phyloP scores from a whole-genome alignment of 2,888 invertebrate genomes.

The Drosophila ezoana region DNA sequence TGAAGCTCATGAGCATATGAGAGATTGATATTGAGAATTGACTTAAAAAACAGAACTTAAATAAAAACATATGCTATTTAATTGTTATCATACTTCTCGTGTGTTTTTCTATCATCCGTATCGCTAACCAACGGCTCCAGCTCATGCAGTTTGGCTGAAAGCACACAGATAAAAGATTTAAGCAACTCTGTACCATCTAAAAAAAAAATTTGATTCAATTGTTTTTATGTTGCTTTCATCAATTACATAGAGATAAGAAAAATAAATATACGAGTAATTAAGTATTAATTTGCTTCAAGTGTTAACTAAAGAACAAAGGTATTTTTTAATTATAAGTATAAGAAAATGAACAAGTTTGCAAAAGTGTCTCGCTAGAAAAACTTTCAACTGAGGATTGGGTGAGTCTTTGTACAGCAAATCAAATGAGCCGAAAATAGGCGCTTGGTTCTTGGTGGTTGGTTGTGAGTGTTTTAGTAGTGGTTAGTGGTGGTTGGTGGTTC shows the following conservation, averaged over 20 bases:
- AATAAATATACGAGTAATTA: slow-evolving; percentile 41
- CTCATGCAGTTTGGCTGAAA: slow-evolving; percentile 86
- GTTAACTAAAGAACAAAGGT: slow-evolving; percentile 49
- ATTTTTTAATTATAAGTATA: slow-evolving; percentile 19
- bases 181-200: slow-evolving; percentile 74
- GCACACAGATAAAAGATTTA: slow-evolving; percentile 75
- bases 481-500: slow-evolving; percentile 40
- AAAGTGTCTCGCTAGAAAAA: slow-evolving; percentile 63
- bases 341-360: slow-evolving; percentile 48
- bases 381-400: slow-evolving; percentile 32
- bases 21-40: slow-evolving; percentile 30
- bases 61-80: slow-evolving; percentile 42
- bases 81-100: slow-evolving; percentile 83
- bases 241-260: slow-evolving; percentile 64
- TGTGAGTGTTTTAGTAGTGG: slow-evolving; percentile 41
- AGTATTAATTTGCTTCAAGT: slow-evolving; percentile 51
- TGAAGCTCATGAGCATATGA: slow-evolving; percentile 57
- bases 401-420: slow-evolving; percentile 72
- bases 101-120: slow-evolving; percentile 86
- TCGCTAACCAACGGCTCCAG: slow-evolving; percentile 91
- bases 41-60: slow-evolving; percentile 14
- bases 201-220: slow-evolving; percentile 24
- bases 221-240: slow-evolving; percentile 60
- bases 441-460: slow-evolving; percentile 46
- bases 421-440: slow-evolving; percentile 64